phyloP scores from a whole-genome alignment of 1,140 invertebrate genomes.

The Myzus persicae region DNA sequence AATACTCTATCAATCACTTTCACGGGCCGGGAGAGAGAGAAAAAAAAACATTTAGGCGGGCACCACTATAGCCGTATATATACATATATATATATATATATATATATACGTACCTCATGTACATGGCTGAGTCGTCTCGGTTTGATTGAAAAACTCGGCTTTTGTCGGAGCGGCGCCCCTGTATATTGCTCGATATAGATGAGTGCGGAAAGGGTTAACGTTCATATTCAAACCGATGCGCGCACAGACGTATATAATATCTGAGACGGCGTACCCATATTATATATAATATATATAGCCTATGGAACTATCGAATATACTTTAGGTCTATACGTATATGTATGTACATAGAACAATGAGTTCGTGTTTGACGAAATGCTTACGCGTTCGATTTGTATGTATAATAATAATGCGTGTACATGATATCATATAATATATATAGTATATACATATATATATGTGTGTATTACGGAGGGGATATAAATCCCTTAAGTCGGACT shows the following conservation, averaged over 20 bases:
- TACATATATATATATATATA: too few relatives aligned
- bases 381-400: neutral
- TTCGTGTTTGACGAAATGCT: conserved; percentile 52
- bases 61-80: neutral
- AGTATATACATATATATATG: neutral
- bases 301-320: neutral
- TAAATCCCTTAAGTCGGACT: conserved; percentile 54
- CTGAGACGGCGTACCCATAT: neutral
- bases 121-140: neutral
- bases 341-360: conserved; percentile 17
- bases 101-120: neutral
- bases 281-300: neutral
- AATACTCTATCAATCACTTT: conserved; percentile 57
- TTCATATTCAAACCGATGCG: conserved; percentile 7
- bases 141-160: conserved; percentile 42
- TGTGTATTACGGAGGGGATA: neutral
- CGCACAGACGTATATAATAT: neutral
- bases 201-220: conserved; percentile 4
- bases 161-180: neutral
- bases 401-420: neutral
- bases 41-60: conserved; percentile 34
- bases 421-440: neutral
- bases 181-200: neutral
- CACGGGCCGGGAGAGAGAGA: too few relatives aligned
- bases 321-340: neutral